These are phyloP conservation scores for Synaphobranchus kaupii DNA, from an alignment of 2,797 vertebrate species.

Conservation along the genomic window DNA sequence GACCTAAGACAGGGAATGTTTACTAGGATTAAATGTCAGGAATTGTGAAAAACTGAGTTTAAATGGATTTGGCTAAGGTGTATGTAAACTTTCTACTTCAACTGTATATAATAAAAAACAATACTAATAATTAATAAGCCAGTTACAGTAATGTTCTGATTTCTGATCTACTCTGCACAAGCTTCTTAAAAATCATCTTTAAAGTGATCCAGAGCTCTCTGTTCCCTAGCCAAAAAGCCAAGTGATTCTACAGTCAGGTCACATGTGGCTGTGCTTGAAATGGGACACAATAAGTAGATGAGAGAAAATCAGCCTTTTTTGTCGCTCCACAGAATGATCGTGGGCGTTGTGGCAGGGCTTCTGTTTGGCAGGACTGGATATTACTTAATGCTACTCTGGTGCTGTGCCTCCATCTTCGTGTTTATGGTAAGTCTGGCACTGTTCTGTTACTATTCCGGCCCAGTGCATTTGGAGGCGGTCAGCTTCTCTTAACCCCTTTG, in stretches of 20 bases:
- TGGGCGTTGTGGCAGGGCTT: slow-evolving; percentile 80
- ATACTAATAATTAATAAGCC: too few relatives aligned
- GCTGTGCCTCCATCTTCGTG: slow-evolving; percentile 82
- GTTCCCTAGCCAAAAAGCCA: not conserved
- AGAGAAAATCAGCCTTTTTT: not conserved
- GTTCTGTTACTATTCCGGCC: too few relatives aligned
- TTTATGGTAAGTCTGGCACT: slow-evolving; percentile 80
- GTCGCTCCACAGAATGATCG: slow-evolving; percentile 82
- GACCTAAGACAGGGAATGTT: too few relatives aligned
- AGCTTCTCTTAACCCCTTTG: too few relatives aligned
- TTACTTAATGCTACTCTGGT: slow-evolving; percentile 86
- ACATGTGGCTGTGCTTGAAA: not conserved
- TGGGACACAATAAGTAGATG: not conserved
- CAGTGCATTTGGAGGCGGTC: not conserved
- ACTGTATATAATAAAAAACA: too few relatives aligned
- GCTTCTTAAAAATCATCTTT: not conserved
- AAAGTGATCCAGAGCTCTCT: not conserved
- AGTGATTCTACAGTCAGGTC: not conserved
- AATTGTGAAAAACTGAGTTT: too few relatives aligned
- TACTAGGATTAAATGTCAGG: too few relatives aligned
- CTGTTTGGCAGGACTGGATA: slow-evolving; percentile 85
- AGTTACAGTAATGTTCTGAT: not conserved
- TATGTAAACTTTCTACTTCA: too few relatives aligned
- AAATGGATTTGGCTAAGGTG: too few relatives aligned
- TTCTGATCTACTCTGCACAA: not conserved